These are phyloP conservation scores for Agrotis segetum DNA, from an alignment of 2,888 invertebrate genomes.

Conservation along the genomic window DNA sequence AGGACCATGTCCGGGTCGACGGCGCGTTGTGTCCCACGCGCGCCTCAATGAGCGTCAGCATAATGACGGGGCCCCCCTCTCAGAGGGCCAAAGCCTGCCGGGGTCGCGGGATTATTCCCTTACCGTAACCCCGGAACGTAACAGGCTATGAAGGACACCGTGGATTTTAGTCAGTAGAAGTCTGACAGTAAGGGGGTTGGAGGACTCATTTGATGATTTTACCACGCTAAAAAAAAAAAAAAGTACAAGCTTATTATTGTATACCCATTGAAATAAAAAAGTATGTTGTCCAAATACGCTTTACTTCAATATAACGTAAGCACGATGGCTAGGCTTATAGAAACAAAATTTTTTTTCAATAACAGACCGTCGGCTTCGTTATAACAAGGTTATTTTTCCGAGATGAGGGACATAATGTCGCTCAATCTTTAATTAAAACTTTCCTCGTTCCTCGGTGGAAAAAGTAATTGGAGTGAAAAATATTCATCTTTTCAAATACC, in stretches of 20 bases:
- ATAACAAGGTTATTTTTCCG: conserved; percentile 77
- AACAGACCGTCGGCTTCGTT: conserved; percentile 70
- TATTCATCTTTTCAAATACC: conserved; percentile 70
- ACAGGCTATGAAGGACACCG: no score
- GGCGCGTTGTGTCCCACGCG: no score
- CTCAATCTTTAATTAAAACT: conserved; percentile 87
- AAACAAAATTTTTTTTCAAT: conserved; percentile 73
- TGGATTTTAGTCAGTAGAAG: no score
- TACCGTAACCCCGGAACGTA: no score
- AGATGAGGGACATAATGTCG: conserved; percentile 78
- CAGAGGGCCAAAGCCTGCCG: no score
- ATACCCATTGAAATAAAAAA: conserved; percentile 18
- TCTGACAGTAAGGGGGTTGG: no score
- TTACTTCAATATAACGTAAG: conserved; percentile 36
- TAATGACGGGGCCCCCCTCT: no score
- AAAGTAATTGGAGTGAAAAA: conserved; percentile 78
- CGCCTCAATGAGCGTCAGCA: no score
- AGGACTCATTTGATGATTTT: no score
- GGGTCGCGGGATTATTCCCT: no score
- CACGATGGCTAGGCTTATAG: conserved; percentile 46
- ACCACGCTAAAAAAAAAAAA: no score
- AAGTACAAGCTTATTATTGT: conserved; percentile 7
- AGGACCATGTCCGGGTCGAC: no score
- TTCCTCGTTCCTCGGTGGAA: conserved; percentile 73
- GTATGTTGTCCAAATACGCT: conserved; percentile 12